Percentiles rank a stretch among this genome's conserved stretches.
phyloP scores from a whole-genome alignment of 2,113 vertebrate species.

The Rhinopomastus cyanomelas region DNA sequence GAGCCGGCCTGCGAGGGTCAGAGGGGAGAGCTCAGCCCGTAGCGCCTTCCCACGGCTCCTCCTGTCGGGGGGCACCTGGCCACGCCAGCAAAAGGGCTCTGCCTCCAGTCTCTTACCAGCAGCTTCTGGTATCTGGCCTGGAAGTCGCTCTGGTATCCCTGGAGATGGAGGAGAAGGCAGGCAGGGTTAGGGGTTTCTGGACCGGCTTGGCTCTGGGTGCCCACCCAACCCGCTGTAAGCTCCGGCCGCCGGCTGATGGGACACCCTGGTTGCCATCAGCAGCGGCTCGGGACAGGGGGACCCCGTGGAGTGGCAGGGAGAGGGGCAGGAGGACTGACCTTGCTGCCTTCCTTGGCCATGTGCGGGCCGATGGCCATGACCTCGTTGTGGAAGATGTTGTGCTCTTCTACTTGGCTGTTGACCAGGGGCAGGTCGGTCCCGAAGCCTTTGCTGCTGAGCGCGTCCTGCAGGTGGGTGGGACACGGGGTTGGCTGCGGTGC shows the following conservation, averaged over 20 bases:
- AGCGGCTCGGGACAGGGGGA: accelerated
- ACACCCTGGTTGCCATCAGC: background rate
- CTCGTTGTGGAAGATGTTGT: conserved; percentile 97
- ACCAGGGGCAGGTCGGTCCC: conserved; percentile 89
- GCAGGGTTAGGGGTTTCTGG: background rate
- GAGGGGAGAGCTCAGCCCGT: background rate
- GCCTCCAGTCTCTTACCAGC: conserved; percentile 78
- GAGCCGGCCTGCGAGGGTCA: conserved; percentile 66
- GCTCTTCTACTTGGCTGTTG: conserved; percentile 91
- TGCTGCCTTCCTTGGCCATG: conserved; percentile 77
- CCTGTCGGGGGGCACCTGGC: background rate
- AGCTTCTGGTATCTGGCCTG: conserved; percentile 90
- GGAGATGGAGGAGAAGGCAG: conserved; percentile 7
- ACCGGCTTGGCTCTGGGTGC: background rate
- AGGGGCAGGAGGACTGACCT: conserved; percentile 66
- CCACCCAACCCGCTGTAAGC: background rate
- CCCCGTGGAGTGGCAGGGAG: background rate
- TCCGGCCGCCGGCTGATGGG: background rate
- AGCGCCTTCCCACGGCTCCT: accelerated
- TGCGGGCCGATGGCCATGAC: conserved; percentile 93
- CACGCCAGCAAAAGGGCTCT: background rate
- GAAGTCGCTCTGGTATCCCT: conserved; percentile 80
- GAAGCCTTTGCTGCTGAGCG: conserved; percentile 82
- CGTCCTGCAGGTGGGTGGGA: conserved; percentile 67
- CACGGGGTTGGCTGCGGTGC: background rate